phyloP scores from a whole-genome alignment of 2,113 vertebrate genomes.

The Hyaena hyaena region DNA sequence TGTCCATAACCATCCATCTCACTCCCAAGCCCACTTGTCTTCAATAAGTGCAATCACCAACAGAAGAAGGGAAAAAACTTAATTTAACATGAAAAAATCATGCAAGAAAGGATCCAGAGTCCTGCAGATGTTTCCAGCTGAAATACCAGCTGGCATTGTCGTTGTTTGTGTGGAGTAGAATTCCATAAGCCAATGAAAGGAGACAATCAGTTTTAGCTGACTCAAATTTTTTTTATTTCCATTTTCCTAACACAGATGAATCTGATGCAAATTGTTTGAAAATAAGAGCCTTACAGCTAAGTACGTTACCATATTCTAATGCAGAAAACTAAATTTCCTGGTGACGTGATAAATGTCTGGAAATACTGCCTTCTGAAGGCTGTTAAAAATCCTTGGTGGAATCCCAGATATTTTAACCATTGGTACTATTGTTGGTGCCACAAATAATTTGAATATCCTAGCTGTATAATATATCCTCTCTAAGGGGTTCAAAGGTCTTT shows the following conservation, averaged over 20 bases:
- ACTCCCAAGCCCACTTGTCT: slow-evolving; percentile 45
- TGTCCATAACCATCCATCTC: neutral
- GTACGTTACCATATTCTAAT: slow-evolving; percentile 63
- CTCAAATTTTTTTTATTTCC: slow-evolving; percentile 73
- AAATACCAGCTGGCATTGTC: slow-evolving; percentile 73
- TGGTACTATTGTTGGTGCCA: neutral
- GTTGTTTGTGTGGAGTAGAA: slow-evolving; percentile 73
- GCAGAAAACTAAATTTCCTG: slow-evolving; percentile 34
- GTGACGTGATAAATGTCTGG: slow-evolving; percentile 59
- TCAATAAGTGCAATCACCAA: slow-evolving; percentile 71
- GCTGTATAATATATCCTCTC: neutral
- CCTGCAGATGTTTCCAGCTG: slow-evolving; percentile 78
- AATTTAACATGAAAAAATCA: slow-evolving; percentile 54
- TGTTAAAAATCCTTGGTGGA: slow-evolving; percentile 1
- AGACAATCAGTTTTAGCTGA: slow-evolving; percentile 80
- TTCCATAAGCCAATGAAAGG: slow-evolving; percentile 75
- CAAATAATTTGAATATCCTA: neutral
- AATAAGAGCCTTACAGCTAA: slow-evolving; percentile 72
- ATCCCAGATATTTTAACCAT: slow-evolving; percentile 46
- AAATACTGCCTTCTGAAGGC: slow-evolving; percentile 57
- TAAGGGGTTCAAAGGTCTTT: neutral
- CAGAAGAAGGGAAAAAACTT: slow-evolving; percentile 1
- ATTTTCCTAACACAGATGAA: slow-evolving; percentile 76
- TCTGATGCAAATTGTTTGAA: slow-evolving; percentile 79
- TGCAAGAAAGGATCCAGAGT: slow-evolving; percentile 55